A percentile compares a stretch with the other conserved stretches of the same genome.
Conservation (phyloP, 2,797 vertebrate genomes). For the Helostoma temminkii region DNA sequence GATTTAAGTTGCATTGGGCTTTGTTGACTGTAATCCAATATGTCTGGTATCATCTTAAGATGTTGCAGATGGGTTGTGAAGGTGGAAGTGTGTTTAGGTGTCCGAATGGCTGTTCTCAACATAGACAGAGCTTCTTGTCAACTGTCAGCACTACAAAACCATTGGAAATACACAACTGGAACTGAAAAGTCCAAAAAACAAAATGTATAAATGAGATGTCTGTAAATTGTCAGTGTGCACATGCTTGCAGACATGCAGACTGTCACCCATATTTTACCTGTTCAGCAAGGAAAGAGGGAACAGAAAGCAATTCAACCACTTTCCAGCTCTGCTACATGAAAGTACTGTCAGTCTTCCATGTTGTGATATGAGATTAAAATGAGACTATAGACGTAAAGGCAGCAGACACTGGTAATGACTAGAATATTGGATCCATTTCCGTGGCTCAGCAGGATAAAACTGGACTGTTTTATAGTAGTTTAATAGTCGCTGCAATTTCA, state of each 20-base stretch:
- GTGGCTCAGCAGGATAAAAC: background rate
- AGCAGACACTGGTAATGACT: constrained; percentile 20
- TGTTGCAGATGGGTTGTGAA: constrained; percentile 20
- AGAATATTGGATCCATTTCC: constrained; percentile 11
- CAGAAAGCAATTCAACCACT: background rate
- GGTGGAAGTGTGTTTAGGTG: constrained; percentile 19
- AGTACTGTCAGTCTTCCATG: constrained; percentile 22
- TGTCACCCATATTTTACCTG: background rate
- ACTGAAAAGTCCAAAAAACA: constrained; percentile 15
- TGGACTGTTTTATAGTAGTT: background rate
- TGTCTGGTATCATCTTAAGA: constrained; percentile 43
- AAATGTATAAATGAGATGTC: constrained; percentile 7
- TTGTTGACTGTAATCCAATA: constrained; percentile 35
- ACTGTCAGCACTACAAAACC: constrained; percentile 34
- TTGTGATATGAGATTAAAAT: constrained; percentile 32
- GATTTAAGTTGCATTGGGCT: constrained; percentile 42
- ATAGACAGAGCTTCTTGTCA: constrained; percentile 38
- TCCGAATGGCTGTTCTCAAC: constrained; percentile 26
- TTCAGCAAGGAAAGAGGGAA: constrained; percentile 4
- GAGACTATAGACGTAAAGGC: constrained; percentile 19
- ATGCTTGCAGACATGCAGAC: background rate
- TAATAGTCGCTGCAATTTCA: background rate
- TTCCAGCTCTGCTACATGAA: constrained; percentile 25
- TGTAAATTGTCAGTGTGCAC: background rate
- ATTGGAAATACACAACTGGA: constrained; percentile 12